phyloP scores from a whole-genome alignment of 1,140 invertebrate species.

The Atta cephalotes region DNA sequence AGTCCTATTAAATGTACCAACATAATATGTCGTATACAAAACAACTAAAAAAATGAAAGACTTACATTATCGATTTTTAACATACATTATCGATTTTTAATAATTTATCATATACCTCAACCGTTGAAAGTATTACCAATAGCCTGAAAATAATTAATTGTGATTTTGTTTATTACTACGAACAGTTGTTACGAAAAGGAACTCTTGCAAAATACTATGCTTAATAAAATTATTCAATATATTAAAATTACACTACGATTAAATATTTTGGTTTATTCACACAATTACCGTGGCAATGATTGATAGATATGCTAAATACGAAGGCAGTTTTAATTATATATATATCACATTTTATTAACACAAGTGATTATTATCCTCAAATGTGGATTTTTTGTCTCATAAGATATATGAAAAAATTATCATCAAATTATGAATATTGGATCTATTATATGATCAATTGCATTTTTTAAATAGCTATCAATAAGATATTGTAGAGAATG shows the following conservation, averaged over 20 bases:
- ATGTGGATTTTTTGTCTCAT: not conserved
- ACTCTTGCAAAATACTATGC: not conserved
- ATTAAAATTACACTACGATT: not conserved
- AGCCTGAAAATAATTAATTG: not conserved
- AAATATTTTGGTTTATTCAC: not conserved
- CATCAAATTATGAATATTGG: not conserved
- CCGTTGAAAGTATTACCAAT: no score
- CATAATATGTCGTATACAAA: not conserved
- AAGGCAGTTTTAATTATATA: conserved; percentile 14
- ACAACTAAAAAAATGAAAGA: not conserved
- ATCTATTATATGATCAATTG: conserved; percentile 19
- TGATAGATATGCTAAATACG: not conserved
- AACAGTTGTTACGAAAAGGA: not conserved
- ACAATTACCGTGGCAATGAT: not conserved
- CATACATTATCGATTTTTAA: not conserved
- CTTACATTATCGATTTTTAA: not conserved
- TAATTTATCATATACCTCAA: not conserved
- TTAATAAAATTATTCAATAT: not conserved
- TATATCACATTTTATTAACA: not conserved
- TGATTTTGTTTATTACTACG: not conserved
- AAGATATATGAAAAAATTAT: conserved; percentile 38
- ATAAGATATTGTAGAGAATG: no score
- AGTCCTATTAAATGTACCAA: not conserved
- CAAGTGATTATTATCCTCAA: not conserved
- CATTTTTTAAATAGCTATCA: no score